Percentiles rank a stretch among this genome's conserved stretches.
phyloP scores from a whole-genome alignment of 2,797 vertebrate species.

The Eulemur albifrons region DNA sequence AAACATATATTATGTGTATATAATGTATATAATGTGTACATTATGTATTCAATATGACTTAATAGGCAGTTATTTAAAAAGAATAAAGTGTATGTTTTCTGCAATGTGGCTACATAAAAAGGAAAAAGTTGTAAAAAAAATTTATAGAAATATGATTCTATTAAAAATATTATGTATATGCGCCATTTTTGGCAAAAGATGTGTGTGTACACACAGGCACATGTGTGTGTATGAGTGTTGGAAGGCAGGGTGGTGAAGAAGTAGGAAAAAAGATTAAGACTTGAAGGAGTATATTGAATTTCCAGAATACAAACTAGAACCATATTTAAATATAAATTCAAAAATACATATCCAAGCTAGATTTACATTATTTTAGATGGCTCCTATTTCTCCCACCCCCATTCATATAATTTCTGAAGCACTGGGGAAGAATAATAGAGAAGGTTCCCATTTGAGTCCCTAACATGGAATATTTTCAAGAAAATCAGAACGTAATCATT shows the following conservation, averaged over 20 bases:
- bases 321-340: slow-evolving; percentile 44
- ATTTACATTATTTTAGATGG: slow-evolving; percentile 21
- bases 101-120: slow-evolving; percentile 5
- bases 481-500: slow-evolving; percentile 20
- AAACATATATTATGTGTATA: background rate
- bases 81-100: slow-evolving; percentile 21
- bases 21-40: background rate
- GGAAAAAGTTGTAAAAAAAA: slow-evolving; percentile 7
- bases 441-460: background rate
- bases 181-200: slow-evolving; percentile 7
- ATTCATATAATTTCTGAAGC: slow-evolving; percentile 26
- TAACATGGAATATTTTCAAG: background rate
- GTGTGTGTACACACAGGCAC: background rate
- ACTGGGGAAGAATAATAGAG: background rate
- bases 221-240: background rate
- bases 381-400: background rate
- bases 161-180: slow-evolving; percentile 45
- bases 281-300: background rate
- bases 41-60: background rate
- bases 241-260: background rate
- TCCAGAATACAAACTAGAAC: slow-evolving; percentile 26
- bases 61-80: slow-evolving; percentile 17
- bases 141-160: slow-evolving; percentile 8
- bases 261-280: slow-evolving; percentile 21
- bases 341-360: slow-evolving; percentile 13